Evolutionary conservation across 2,888 invertebrate genomes (phyloP).

Genomic region (Ligdia adustata): DNA sequence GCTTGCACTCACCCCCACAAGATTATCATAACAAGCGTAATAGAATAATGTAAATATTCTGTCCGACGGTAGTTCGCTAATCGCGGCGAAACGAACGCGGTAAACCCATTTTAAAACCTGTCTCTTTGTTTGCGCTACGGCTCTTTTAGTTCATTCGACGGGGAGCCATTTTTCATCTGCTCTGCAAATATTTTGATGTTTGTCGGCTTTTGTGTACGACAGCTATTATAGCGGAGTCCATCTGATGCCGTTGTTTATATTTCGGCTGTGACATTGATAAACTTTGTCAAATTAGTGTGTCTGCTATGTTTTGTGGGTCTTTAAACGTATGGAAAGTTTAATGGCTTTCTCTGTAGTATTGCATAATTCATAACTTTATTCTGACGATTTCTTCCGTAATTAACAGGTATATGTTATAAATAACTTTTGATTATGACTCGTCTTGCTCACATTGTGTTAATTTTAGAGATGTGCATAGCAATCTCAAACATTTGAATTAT

Average conservation of each 20-base stretch:
- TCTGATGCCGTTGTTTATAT: conserved; percentile 51
- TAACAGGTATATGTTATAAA: neutral
- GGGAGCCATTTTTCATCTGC: conserved; percentile 70
- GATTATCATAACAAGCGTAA: conserved; percentile 76
- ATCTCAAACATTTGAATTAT: conserved; percentile 55
- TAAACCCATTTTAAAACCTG: conserved; percentile 68
- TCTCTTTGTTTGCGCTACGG: conserved; percentile 55
- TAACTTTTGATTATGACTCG: too few relatives aligned
- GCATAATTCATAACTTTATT: too few relatives aligned
- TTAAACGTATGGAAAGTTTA: conserved; percentile 18
- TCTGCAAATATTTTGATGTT: conserved; percentile 79
- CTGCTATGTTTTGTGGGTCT: conserved; percentile 29
- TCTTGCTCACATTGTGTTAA: too few relatives aligned
- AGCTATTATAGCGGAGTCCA: conserved; percentile 51
- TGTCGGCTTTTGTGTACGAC: conserved; percentile 58
- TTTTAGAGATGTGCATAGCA: too few relatives aligned
- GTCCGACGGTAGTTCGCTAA: conserved; percentile 71
- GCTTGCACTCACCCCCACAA: conserved; percentile 61
- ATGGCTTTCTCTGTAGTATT: too few relatives aligned
- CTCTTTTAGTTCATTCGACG: conserved; percentile 62
- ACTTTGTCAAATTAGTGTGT: conserved; percentile 45
- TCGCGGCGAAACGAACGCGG: conserved; percentile 63
- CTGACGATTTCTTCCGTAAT: neutral
- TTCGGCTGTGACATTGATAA: conserved; percentile 35
- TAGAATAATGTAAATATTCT: conserved; percentile 75